Evolutionary conservation across 2,888 invertebrate species (phyloP).

Genomic region (Cantharis rustica): DNA sequence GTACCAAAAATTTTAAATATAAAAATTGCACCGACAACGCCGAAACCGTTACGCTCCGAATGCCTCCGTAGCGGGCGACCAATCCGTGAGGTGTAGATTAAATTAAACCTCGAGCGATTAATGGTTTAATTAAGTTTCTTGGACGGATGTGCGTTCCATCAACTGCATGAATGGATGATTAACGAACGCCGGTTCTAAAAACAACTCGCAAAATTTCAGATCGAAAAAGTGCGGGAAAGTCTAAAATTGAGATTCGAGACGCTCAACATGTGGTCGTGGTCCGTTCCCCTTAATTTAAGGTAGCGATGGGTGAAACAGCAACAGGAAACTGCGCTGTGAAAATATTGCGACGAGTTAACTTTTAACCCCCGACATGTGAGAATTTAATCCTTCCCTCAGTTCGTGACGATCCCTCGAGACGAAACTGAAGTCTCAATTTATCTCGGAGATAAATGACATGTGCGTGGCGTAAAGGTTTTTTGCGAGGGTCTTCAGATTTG

Average conservation of each 20-base stretch:
- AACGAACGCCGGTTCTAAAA: not conserved
- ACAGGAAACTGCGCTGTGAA: not conserved
- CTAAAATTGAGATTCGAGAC: not conserved
- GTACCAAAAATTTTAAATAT: slow-evolving; percentile 19
- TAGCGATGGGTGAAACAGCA: not conserved
- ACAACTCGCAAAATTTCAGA: not conserved
- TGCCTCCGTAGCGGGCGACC: not conserved
- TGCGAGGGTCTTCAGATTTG: not conserved
- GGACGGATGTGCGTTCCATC: not conserved
- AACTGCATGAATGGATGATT: not conserved
- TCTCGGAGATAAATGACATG: not conserved
- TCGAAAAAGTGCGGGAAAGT: not conserved
- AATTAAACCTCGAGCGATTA: too few relatives aligned
- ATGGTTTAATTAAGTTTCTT: not conserved
- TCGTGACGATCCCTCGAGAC: not conserved
- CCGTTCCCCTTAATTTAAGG: not conserved
- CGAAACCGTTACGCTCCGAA: not conserved
- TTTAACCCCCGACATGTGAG: not conserved
- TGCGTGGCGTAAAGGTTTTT: not conserved
- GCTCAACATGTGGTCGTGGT: not conserved
- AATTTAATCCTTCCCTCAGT: not conserved
- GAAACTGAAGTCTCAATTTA: not conserved
- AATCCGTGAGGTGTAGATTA: not conserved
- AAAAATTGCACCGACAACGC: not conserved
- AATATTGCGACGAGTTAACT: not conserved